Base-by-base conservation (phyloP, 2,113 vertebrate species). In the Cynoglossus semilaevis region DNA sequence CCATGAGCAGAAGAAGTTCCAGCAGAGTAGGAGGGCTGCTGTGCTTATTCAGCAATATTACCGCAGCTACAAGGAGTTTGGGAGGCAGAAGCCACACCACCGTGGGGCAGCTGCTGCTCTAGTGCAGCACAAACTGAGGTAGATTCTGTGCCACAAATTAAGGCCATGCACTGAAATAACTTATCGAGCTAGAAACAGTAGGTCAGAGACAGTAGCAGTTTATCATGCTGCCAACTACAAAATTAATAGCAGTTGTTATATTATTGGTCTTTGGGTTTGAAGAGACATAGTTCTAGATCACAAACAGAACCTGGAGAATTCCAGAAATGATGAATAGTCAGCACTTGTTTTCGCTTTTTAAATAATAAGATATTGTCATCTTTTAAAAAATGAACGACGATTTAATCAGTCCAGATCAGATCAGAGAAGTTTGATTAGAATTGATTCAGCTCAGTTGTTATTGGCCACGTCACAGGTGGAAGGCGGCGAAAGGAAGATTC, bases 1-100 rank as follows among this genome's bases (percentile, higher is more conserved):
- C 61, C 94, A 96, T 0, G 95, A 96, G 69, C 96, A 99, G 87
- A 99, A 98, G 67, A 95, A 92, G 84, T 99, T 98, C 79, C 95
- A 96, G 93, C 97, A 97, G 91, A 98, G 97, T 90, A 92, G 94
- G 29, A 91, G 94, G 14, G 97, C 97, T 0, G 97, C 97, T 0
- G 82, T 99, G 89, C 93, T 98, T 71, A 99, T 99, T 90, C 97
- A 99, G 89, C 95, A 98, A 87, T 98, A 93, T 83, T 99, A 99
- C 70, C 93, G 97, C 88, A 98, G 94, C 88, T 98, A 98, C 87
- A 95, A 91, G 45, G 95, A 94, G 66, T 94, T 93, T 29, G 94
- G 96, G 67, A 91, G 91, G 70, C 91, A 93, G 74, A 92, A 91
- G 83, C 94, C 94, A 34, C 94, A 92, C 51, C 94, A 92, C 40